These are phyloP conservation scores for Drosophila helvetica DNA, from an alignment of 2,888 invertebrate genomes.

Conservation along the genomic window DNA sequence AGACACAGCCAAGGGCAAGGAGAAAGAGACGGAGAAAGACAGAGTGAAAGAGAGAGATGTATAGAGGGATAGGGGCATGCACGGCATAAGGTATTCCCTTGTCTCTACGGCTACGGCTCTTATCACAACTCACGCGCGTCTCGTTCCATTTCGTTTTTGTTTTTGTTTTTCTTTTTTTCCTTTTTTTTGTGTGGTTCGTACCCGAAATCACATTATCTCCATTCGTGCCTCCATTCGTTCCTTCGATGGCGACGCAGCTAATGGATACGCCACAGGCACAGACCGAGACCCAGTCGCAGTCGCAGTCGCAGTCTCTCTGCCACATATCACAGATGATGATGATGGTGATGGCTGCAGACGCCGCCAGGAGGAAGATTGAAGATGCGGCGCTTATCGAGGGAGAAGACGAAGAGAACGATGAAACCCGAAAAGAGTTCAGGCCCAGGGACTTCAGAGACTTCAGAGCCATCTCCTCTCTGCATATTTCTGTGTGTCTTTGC, in stretches of 20 bases:
- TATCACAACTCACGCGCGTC: slow-evolving; percentile 78
- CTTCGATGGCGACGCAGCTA: slow-evolving; percentile 59
- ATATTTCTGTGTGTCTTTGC: slow-evolving; percentile 68
- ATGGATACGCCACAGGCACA: slow-evolving; percentile 70
- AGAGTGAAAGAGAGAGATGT: neutral
- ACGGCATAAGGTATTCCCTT: slow-evolving; percentile 80
- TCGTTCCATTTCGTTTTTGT: slow-evolving; percentile 72
- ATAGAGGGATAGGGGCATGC: slow-evolving; percentile 13
- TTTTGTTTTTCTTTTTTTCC: slow-evolving; percentile 35
- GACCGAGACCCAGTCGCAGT: neutral
- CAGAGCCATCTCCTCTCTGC: slow-evolving; percentile 43
- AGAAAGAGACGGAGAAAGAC: neutral
- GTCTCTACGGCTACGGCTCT: slow-evolving; percentile 57
- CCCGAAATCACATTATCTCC: slow-evolving; percentile 73
- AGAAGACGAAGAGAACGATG: slow-evolving; percentile 50
- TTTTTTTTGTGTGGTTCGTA: slow-evolving; percentile 29
- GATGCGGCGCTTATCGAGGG: slow-evolving; percentile 81
- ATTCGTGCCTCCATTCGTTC: slow-evolving; percentile 33
- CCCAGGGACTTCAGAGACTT: slow-evolving; percentile 19
- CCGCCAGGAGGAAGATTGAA: slow-evolving; percentile 78
- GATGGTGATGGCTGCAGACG: slow-evolving; percentile 53
- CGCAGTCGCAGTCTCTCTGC: neutral
- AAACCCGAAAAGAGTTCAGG: slow-evolving; percentile 67
- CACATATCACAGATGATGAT: slow-evolving; percentile 67
- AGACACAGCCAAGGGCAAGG: neutral